Conservation (phyloP, 2,888 invertebrate genomes). For the Lasioglossum leucozonium region DNA sequence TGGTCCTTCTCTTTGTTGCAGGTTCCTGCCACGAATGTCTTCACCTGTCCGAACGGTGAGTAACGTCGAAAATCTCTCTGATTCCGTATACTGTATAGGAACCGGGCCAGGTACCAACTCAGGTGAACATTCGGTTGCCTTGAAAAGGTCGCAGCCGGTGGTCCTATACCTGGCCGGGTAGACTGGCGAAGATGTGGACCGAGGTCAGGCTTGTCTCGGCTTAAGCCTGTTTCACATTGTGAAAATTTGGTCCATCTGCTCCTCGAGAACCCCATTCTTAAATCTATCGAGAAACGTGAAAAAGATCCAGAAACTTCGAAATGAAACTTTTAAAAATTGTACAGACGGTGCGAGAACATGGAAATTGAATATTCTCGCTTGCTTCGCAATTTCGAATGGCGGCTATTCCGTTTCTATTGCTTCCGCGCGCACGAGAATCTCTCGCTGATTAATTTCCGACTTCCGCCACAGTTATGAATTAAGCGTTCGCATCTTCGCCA, state of each 20-base stretch:
- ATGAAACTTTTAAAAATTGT: neutral
- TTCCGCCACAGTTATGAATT: neutral
- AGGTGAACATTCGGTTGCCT: conserved; percentile 22
- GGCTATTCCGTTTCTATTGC: neutral
- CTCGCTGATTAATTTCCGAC: neutral
- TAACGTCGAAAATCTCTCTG: conserved; percentile 68
- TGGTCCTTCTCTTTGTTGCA: conserved; percentile 85
- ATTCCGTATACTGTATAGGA: neutral
- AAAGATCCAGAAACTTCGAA: neutral
- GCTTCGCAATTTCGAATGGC: too few relatives aligned
- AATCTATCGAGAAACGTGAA: too few relatives aligned
- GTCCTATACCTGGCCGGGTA: conserved; percentile 50
- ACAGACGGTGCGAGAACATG: neutral
- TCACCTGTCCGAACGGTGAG: conserved; percentile 91
- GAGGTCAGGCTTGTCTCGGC: conserved; percentile 25
- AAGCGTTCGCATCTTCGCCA: neutral
- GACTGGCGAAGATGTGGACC: conserved; percentile 29
- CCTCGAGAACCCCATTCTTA: too few relatives aligned
- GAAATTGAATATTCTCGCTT: neutral
- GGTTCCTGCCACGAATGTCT: conserved; percentile 87
- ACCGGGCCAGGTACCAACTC: neutral
- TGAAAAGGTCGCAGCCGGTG: conserved; percentile 40
- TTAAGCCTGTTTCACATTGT: neutral
- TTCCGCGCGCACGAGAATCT: neutral
- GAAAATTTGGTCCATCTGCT: neutral